Base-by-base conservation (phyloP, 2,888 invertebrate species). In the Auanema sp. region DNA sequence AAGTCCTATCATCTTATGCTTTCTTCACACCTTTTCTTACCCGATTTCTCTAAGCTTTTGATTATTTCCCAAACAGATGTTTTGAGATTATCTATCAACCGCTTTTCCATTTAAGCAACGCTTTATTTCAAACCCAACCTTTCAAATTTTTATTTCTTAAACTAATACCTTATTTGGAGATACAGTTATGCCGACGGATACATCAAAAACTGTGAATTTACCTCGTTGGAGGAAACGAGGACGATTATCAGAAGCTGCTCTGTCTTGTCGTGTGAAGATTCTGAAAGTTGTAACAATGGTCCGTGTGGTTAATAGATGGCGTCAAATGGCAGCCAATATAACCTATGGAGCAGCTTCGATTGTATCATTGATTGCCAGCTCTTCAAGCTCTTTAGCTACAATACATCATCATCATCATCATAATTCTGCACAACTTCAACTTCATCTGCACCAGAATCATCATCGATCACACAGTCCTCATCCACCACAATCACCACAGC, bases 271-370 rank as follows among this genome's bases (percentile, higher is more conserved):
- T 2, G 69, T 74, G 64, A 81, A 82, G 66, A 75, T 82, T 18
- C 76, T 79, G 50, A 80, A 80, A 55, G 83, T 83, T 54, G 71
- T 83, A 52, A 75, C 79, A 47, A 72, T 81, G 76, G 79, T 83
- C 24, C 72, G 79, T 21, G 83, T 83, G 50, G 76, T 81, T 24
- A 77, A 77, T 60, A 65, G 76, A 42, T 76, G 76, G 76, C 63
- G 75, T 16, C 70, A 73, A 16, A 67, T 72, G 71, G 71, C 71
- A 21, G 72, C 70, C 8, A 58, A 68, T 51, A 63, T 75, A 63
- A 57, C 68, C 43, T 59, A 71, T 40, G 65, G 72, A 50, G 73
- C 76, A n/a, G 76, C 73, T 2, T 69, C 69, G 14, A 62, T 75
- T 10, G 72, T 75, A 14, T 69, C 69, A 8, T 51, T 66, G 33